Conservation (phyloP, 1,140 invertebrate genomes). For the Dinoponera quadriceps region DNA sequence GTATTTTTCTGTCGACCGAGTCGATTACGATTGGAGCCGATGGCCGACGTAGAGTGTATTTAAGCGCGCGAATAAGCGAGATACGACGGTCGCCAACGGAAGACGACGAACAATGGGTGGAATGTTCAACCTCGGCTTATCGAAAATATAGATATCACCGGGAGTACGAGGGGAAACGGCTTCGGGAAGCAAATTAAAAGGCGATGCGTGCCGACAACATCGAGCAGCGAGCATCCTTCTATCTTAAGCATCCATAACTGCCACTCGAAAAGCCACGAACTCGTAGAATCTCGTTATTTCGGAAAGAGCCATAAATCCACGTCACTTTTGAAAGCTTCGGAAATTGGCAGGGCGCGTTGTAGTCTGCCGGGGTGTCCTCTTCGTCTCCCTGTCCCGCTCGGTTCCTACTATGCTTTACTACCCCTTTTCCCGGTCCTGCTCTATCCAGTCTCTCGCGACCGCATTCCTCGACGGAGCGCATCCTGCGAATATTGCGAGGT, state of each 20-base stretch:
- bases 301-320: slow-evolving; percentile 71
- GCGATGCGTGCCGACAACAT: slow-evolving; percentile 9
- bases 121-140: not conserved
- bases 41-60: no score
- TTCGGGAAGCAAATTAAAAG: slow-evolving; percentile 8
- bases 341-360: slow-evolving; percentile 71
- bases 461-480: slow-evolving; percentile 50
- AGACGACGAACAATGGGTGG: no score
- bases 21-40: no score
- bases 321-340: slow-evolving; percentile 74
- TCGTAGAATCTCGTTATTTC: slow-evolving; percentile 71
- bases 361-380: slow-evolving; percentile 32
- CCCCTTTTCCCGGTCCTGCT: not conserved
- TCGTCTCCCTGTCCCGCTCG: slow-evolving; percentile 16
- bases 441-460: not conserved
- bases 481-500: slow-evolving; percentile 32
- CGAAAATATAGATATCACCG: not conserved
- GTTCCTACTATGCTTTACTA: not conserved
- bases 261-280: slow-evolving; percentile 52
- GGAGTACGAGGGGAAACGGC: not conserved
- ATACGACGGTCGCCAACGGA: no score
- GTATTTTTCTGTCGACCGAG: no score
- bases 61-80: no score
- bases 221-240: slow-evolving; percentile 11
- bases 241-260: slow-evolving; percentile 25